These are phyloP conservation scores for Hypolimnas misippus DNA, from an alignment of 2,888 invertebrate genomes.

Conservation along the genomic window DNA sequence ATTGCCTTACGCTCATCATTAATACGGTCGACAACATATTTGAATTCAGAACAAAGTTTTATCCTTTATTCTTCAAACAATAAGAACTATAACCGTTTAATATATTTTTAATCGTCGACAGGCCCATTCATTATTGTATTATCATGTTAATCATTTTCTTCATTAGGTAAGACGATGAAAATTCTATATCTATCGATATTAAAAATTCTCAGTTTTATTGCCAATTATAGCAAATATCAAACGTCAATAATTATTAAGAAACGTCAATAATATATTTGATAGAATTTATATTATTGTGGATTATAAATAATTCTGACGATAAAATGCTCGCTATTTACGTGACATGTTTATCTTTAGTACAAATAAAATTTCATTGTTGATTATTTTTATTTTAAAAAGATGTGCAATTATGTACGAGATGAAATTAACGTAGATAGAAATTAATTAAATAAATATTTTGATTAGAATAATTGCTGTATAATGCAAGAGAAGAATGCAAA, in stretches of 20 bases:
- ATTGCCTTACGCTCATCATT: slow-evolving; percentile 64
- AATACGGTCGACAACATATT: slow-evolving; percentile 45
- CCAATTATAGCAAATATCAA: slow-evolving; percentile 27
- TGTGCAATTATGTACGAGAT: too few species aligned
- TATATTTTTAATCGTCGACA: not conserved
- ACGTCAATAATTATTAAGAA: slow-evolving; percentile 19
- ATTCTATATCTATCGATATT: slow-evolving; percentile 23
- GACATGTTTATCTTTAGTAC: not conserved
- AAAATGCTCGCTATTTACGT: not conserved
- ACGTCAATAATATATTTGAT: slow-evolving; percentile 13
- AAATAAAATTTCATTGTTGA: too few species aligned
- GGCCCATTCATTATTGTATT: slow-evolving; percentile 24
- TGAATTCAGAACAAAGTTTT: not conserved
- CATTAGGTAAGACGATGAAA: slow-evolving; percentile 26
- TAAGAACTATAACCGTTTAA: slow-evolving; percentile 9
- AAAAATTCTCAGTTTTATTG: slow-evolving; percentile 25
- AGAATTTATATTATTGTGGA: slow-evolving; percentile 6
- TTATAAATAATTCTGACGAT: slow-evolving; percentile 5
- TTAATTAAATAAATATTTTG: too few species aligned
- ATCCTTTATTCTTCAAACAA: not conserved
- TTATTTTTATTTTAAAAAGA: too few species aligned
- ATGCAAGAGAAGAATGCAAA: too few species aligned
- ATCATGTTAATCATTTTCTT: slow-evolving; percentile 39
- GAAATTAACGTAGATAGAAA: not conserved
- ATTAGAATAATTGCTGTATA: too few species aligned